Conservation (phyloP, 1,140 invertebrate species). For the honey bee (Apis mellifera) region DNA sequence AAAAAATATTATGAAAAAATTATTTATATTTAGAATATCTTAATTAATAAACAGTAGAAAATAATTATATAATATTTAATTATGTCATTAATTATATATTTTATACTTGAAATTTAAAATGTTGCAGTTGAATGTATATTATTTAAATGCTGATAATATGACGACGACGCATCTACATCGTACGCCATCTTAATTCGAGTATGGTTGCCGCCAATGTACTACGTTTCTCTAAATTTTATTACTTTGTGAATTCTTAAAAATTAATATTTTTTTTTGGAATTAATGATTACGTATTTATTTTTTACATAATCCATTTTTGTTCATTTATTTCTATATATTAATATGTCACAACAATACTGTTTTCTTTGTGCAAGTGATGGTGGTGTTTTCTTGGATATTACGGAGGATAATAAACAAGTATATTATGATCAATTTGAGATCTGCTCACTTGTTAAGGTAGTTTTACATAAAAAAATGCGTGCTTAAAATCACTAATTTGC, state of each 20-base stretch:
- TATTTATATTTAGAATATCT: background rate
- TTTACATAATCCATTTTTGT: background rate
- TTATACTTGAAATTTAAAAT: background rate
- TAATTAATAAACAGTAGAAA: constrained; percentile 39
- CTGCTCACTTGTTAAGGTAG: constrained; percentile 73
- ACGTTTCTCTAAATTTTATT: constrained; percentile 6
- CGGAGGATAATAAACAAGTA: constrained; percentile 36
- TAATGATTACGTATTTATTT: background rate
- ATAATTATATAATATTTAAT: background rate
- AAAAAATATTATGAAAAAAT: background rate
- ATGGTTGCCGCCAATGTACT: constrained; percentile 49
- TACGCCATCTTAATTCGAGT: constrained; percentile 23
- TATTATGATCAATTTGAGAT: constrained; percentile 67
- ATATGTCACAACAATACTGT: constrained; percentile 72
- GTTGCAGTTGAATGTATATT: background rate
- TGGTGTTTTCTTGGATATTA: constrained; percentile 76
- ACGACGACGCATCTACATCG: background rate
- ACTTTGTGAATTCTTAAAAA: background rate
- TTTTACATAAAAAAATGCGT: background rate
- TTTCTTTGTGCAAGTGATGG: constrained; percentile 77
- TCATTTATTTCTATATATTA: background rate
- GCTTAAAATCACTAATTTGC: background rate
- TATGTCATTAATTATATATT: background rate
- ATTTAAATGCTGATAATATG: constrained; percentile 7
- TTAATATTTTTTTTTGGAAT: background rate